Evolutionary conservation across 2,797 vertebrate species (phyloP), one percentile per base, ranked within the genome.

Genomic region (Triplophysa yarkandensis): DNA sequence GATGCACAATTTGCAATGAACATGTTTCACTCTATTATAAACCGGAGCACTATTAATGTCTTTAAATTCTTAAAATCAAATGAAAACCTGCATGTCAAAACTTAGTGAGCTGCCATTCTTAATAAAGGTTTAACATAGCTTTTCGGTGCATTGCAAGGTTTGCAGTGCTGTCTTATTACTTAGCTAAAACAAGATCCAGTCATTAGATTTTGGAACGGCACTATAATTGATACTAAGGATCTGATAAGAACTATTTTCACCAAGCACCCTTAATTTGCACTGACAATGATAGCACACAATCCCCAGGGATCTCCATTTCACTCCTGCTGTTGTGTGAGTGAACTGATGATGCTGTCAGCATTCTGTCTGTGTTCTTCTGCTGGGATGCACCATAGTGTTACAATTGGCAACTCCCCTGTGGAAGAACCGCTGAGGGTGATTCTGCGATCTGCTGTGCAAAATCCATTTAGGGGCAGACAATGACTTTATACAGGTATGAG

Each of bases 301-400:
- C 64, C 36, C 63, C 17, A 14, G 19, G 65, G 36, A 23, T 25
- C n/a, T 9, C 32, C 44, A 34, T 46, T 39, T 63, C 57, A 57
- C 46, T 69, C 39, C 60, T 21, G 54, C 25, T 65, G 71, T 50
- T 73, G 23, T 71, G 65, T 57, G 75, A 67, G 64, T 23, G 60
- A 77, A 68, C 64, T 70, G 76, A 80, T 78, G 68, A 65, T 57
- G 43, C 72, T 67, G 65, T 73, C 76, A 71, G 78, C 41, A 60
- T 50, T 72, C 62, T 70, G 76, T 57, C 27, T 30, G 41, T 44
- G 58, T 19, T 55, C 30, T 74, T 23, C 71, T 71, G 67, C 36
- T 34, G 60, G 62, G n/a, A 11, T 14, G 28, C 34, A 32, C 14
- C 52, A 16, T 41, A 25, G 28, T 52, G 30, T 52, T 74, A 74